Evolutionary conservation across 2,888 invertebrate genomes (phyloP).

Genomic region (Heteromyza rotundicornis): DNA sequence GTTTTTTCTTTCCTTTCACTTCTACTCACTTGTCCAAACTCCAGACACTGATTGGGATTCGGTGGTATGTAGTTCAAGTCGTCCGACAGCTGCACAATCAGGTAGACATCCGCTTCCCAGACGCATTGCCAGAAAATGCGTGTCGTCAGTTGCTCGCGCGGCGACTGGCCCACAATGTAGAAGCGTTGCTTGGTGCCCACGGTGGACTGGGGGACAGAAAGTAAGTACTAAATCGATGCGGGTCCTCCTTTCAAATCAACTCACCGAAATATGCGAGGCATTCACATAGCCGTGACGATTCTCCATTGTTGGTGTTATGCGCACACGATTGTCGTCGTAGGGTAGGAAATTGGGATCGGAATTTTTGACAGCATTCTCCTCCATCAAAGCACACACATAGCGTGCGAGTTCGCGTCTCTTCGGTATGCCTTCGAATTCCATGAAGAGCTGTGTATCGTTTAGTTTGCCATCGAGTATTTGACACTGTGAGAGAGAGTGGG

Average conservation of each 20-base stretch:
- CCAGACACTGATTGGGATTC: slow-evolving; percentile 66
- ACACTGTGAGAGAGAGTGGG: slow-evolving; percentile 63
- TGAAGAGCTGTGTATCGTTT: slow-evolving; percentile 75
- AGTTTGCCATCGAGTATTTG: slow-evolving; percentile 72
- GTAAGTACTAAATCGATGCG: slow-evolving; percentile 14
- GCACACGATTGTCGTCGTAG: slow-evolving; percentile 85
- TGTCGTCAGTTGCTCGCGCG: slow-evolving; percentile 55
- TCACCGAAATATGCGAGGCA: slow-evolving; percentile 87
- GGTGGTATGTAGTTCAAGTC: slow-evolving; percentile 70
- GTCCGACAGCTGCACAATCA: slow-evolving; percentile 80
- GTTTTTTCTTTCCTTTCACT: too few relatives aligned
- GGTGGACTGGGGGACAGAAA: slow-evolving; percentile 79
- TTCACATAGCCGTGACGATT: slow-evolving; percentile 92
- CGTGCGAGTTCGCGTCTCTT: slow-evolving; percentile 75
- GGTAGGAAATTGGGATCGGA: slow-evolving; percentile 74
- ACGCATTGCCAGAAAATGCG: slow-evolving; percentile 86
- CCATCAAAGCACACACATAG: slow-evolving; percentile 74
- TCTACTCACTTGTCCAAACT: slow-evolving; percentile 70
- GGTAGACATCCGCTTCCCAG: slow-evolving; percentile 86
- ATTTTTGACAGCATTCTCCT: slow-evolving; percentile 69
- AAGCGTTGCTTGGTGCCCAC: slow-evolving; percentile 83
- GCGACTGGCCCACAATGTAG: slow-evolving; percentile 73
- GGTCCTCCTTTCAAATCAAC: slow-evolving; percentile 11
- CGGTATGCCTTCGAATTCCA: slow-evolving; percentile 86
- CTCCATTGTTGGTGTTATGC: slow-evolving; percentile 78